These are phyloP conservation scores for Chrosomus eos DNA, from an alignment of 2,797 vertebrate genomes.

Conservation along the genomic window DNA sequence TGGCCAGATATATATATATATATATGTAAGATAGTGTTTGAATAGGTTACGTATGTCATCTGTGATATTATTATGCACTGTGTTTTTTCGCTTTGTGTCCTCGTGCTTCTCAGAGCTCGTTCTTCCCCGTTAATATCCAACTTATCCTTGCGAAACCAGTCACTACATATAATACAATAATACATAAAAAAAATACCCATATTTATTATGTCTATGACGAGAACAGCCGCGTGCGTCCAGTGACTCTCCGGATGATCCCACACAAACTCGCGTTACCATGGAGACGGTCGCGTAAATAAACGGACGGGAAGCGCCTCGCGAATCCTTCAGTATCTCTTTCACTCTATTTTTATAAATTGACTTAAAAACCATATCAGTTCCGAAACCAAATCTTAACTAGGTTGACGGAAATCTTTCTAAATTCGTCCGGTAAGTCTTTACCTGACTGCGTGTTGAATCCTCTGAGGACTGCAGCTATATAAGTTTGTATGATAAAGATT, in stretches of 20 bases:
- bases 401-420: not conserved
- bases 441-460: not conserved
- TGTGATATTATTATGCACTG: no score
- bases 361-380: not conserved
- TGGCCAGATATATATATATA: no score
- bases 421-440: not conserved
- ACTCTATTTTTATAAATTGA: not conserved
- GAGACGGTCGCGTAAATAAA: constrained; percentile 55
- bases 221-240: not conserved
- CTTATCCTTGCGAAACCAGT: not conserved
- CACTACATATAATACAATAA: no score
- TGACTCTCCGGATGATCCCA: not conserved
- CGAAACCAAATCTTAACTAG: not conserved
- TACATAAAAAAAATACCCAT: no score
- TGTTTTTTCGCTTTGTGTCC: no score
- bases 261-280: constrained; percentile 59
- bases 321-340: not conserved
- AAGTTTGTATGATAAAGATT: not conserved
- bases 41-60: no score
- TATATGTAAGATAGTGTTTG: no score
- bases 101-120: not conserved
- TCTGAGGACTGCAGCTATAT: no score
- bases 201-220: no score
- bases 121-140: not conserved
- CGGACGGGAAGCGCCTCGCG: constrained; percentile 13